These are phyloP conservation scores for Sepiola atlantica DNA, from an alignment of 2,888 invertebrate species.

Conservation along the genomic window DNA sequence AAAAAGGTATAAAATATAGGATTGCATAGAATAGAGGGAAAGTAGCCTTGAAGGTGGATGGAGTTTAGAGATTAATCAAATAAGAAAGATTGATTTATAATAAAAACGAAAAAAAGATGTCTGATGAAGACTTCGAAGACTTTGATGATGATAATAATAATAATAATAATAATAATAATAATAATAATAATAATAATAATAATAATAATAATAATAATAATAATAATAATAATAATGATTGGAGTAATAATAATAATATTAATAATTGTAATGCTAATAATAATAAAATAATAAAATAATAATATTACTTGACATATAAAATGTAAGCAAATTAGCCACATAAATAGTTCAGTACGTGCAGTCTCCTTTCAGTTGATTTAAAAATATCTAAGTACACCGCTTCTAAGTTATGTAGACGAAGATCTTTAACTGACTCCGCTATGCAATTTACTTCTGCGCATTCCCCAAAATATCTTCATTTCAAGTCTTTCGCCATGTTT, in stretches of 20 bases:
- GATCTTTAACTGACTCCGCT: neutral
- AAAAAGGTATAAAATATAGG: neutral
- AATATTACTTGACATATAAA: neutral
- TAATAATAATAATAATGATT: neutral
- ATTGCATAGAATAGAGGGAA: neutral
- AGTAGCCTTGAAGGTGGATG: fast-evolving
- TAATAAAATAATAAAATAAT: neutral
- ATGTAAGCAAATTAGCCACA: neutral
- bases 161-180: neutral
- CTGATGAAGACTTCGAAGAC: neutral
- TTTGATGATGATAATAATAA: neutral
- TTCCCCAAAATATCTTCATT: neutral
- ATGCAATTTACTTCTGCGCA: neutral
- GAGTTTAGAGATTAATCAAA: neutral
- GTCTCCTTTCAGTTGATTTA: neutral
- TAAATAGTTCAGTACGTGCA: neutral
- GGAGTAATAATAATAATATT: neutral
- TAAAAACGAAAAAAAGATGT: neutral
- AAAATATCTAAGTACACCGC: neutral
- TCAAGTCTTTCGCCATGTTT: neutral
- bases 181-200: neutral
- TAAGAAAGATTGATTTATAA: neutral
- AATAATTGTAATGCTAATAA: neutral
- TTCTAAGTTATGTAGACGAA: neutral
- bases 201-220: neutral